Percentiles rank a stretch among this genome's conserved stretches.
These are phyloP conservation scores for Himalopsyche kuldschensis DNA, from an alignment of 2,888 invertebrate species.

Conservation along the genomic window DNA sequence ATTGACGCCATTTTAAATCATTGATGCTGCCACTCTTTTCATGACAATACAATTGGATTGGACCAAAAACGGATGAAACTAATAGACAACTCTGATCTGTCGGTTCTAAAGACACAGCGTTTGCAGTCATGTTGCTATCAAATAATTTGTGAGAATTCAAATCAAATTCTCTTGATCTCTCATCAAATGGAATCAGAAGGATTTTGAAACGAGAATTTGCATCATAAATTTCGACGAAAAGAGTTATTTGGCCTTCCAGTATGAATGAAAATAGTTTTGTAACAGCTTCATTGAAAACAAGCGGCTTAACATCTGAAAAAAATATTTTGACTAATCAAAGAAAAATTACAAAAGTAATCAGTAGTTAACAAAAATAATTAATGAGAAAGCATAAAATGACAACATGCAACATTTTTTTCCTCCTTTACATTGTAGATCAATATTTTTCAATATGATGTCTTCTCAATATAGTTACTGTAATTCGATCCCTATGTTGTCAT, in stretches of 20 bases:
- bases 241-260: background rate
- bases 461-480: too few relatives aligned
- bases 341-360: background rate
- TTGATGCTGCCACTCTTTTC: background rate
- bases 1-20: slow-evolving; percentile 3
- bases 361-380: too few relatives aligned
- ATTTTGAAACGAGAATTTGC: background rate
- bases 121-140: background rate
- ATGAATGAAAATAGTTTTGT: background rate
- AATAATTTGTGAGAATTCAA: background rate
- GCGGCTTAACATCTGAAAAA: slow-evolving; percentile 8
- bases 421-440: too few relatives aligned
- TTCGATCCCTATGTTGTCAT: too few relatives aligned
- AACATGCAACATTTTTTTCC: too few relatives aligned
- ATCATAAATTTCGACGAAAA: slow-evolving; percentile 4
- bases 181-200: background rate
- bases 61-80: background rate
- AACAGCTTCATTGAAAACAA: background rate
- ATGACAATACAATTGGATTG: slow-evolving; percentile 5
- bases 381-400: too few relatives aligned
- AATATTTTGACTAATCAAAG: background rate
- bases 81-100: background rate
- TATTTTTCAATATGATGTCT: too few relatives aligned
- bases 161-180: background rate
- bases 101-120: background rate